Conservation (phyloP, 2,113 vertebrate species). For the Oostethus manadensis region DNA sequence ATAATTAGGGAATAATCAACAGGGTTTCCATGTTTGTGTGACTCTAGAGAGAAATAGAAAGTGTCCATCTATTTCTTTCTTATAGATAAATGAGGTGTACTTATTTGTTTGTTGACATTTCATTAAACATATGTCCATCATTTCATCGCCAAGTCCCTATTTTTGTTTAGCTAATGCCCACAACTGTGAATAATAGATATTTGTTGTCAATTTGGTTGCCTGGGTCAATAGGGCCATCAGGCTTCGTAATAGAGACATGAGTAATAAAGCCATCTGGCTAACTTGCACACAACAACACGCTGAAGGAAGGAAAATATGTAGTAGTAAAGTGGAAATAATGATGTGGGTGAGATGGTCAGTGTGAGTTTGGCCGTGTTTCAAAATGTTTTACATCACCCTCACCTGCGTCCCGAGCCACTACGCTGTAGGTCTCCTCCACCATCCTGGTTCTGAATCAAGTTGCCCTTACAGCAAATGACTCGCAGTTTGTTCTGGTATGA, state of each 20-base stretch:
- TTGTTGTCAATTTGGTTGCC: not conserved
- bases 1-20: not conserved
- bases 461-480: conserved; percentile 97
- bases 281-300: not conserved
- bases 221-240: not conserved
- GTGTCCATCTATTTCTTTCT: not conserved
- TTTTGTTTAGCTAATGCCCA: not conserved
- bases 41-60: too few species aligned
- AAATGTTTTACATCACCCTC: not conserved
- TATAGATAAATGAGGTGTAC: not conserved
- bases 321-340: not conserved
- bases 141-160: not conserved
- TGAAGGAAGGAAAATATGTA: not conserved
- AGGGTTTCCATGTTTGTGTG: not conserved
- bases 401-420: conserved; percentile 67
- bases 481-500: conserved; percentile 96
- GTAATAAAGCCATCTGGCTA: too few species aligned
- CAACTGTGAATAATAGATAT: not conserved
- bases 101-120: too few species aligned
- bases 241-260: not conserved
- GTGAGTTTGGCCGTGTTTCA: too few species aligned
- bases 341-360: not conserved
- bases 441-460: conserved; percentile 92
- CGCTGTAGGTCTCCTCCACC: conserved; percentile 80
- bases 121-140: not conserved